Evolutionary conservation across 2,797 vertebrate species (phyloP), one percentile per base, ranked within the genome.

Genomic region (Pangasius sanitwongsei): DNA sequence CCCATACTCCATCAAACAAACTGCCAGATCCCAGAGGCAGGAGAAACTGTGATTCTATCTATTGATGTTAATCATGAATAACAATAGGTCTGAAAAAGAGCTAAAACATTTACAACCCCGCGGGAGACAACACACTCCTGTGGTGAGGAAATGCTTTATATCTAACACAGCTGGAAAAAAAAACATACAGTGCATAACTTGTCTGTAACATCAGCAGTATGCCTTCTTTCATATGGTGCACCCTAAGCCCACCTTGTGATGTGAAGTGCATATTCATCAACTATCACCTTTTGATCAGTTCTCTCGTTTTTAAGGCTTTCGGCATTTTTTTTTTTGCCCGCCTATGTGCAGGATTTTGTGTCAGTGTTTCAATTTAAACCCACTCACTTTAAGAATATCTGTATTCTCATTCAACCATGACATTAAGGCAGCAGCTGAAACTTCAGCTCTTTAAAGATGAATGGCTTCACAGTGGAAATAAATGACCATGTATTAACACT

Each of bases 61-160:
- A 25, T 48, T 41, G 7, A 59, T 61, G 78, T 50, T 34, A 18
- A 53, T 81, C n/a, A 70, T 41, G 50, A 81, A 83, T 16, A n/a
- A 87, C 72, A 50, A 53, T 34, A 74, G 34, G 83, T 34, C 70
- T 83, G 63, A 70, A 88, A 87, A 87, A 37, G 87, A 90, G 37
- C 6, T 55, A 18, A 83, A 82, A 63, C 20, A 12, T 84, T 92
- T 88, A 86, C 57, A 20, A 16, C 34, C 61, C 31, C 28, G 41
- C 31, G 80, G 48, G 69, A 78, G 37, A 41, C 65, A 72, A 84
- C 41, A 20, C 41, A 1, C 41, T 31, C 61, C 13, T 67, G 28
- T 65, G 65, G 85, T 86, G 63, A 86, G 83, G 37, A 89, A 90
- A 87, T 80, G 72, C 55, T 72, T 70, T 37, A 50, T 63, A 74